phyloP scores from a whole-genome alignment of 2,113 vertebrate species.

The Equus przewalskii region DNA sequence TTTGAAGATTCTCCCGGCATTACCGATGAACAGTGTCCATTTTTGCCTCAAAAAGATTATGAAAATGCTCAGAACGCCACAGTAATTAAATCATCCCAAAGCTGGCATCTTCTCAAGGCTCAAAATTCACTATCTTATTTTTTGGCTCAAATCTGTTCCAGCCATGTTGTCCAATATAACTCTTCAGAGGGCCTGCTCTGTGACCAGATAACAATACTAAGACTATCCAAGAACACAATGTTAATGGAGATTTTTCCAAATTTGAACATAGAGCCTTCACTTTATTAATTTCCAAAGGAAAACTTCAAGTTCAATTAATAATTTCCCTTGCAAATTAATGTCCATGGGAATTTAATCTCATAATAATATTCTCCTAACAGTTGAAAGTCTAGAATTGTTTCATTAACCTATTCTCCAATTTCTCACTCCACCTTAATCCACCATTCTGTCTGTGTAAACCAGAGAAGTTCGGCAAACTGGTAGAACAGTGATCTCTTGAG shows the following conservation, averaged over 20 bases:
- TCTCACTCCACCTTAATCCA: background rate
- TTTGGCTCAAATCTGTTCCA: background rate
- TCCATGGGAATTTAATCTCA: background rate
- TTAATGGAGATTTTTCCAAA: background rate
- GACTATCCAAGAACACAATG: background rate
- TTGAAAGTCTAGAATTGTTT: background rate
- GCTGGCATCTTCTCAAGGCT: background rate
- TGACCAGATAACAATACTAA: background rate
- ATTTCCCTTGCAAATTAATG: background rate
- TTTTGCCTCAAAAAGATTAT: background rate
- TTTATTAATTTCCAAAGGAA: background rate
- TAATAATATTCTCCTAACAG: background rate
- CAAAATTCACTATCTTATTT: background rate
- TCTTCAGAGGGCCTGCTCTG: background rate
- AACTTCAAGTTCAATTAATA: background rate
- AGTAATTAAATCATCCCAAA: background rate
- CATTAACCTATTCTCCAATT: background rate
- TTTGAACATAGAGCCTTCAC: background rate
- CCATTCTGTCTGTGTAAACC: background rate
- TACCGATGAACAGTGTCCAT: background rate
- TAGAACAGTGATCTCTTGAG: background rate
- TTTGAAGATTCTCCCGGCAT: background rate
- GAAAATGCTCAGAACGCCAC: background rate
- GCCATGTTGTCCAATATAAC: background rate
- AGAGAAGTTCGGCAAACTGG: background rate